Percentiles rank a stretch among this genome's conserved stretches.
These are phyloP conservation scores for Tenebrosternarchus preto DNA, from an alignment of 2,113 vertebrate genomes.

Conservation along the genomic window DNA sequence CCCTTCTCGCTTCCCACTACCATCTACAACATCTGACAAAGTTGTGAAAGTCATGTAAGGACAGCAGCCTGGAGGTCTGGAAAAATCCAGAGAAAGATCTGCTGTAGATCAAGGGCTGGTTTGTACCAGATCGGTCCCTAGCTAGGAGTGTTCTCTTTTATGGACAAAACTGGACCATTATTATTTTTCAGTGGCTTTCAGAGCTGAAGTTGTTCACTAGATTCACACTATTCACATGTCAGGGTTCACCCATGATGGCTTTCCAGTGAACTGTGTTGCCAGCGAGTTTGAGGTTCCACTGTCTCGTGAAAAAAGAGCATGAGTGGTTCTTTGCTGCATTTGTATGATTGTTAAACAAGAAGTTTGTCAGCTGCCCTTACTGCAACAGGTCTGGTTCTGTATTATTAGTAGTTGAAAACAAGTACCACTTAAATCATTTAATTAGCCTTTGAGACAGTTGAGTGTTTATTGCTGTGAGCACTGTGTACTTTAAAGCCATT, in stretches of 20 bases:
- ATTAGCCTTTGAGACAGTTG: slow-evolving; percentile 56
- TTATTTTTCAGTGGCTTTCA: slow-evolving; percentile 39
- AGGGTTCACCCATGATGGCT: neutral
- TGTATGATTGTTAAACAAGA: slow-evolving; percentile 50
- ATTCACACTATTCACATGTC: slow-evolving; percentile 29
- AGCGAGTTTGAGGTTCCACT: neutral
- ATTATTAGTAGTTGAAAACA: slow-evolving; percentile 62
- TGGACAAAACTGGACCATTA: neutral
- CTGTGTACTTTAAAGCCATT: slow-evolving; percentile 49
- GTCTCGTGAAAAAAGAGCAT: neutral
- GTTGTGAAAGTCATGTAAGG: slow-evolving; percentile 4
- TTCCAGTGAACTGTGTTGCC: slow-evolving; percentile 3
- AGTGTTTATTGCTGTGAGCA: slow-evolving; percentile 45
- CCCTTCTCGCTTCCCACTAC: neutral
- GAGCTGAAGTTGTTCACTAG: slow-evolving; percentile 20
- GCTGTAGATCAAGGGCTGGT: neutral
- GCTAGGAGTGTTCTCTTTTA: neutral
- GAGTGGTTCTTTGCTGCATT: slow-evolving; percentile 16
- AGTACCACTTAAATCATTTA: slow-evolving; percentile 54
- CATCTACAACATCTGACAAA: slow-evolving; percentile 29
- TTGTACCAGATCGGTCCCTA: neutral
- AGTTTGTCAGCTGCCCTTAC: neutral
- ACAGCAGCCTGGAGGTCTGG: no score
- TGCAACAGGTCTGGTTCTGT: slow-evolving; percentile 29
- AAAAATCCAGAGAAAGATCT: neutral